Base-by-base conservation (phyloP, 2,888 invertebrate genomes). In the Meliscaeva auricollis region DNA sequence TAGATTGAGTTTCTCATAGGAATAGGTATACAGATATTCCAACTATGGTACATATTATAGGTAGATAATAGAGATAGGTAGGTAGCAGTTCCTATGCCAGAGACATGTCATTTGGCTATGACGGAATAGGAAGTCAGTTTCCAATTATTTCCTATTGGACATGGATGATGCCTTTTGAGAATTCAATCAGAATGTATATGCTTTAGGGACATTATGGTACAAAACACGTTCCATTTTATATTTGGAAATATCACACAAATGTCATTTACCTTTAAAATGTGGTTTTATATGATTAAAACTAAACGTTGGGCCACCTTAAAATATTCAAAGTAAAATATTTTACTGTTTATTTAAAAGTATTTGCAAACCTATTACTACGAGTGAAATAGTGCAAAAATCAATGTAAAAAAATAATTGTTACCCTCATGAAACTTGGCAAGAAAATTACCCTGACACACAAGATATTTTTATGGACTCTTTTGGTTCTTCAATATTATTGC, bases 111-210 rank as follows among this genome's bases (percentile, higher is more conserved):
- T 73, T 30, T 1, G 17, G 58, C 26, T 20, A n/a, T 20, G 26
- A 1, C 20, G 26, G 66, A 44, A 72, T 11, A 73, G 76, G 72
- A 85, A 76, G 72, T 76, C 72, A 80, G 76, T 76, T 76, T 85
- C 84, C 84, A 85, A 85, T 85, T 85, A 85, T 85, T 85, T 85
- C 84, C 84, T 76, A 73, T 85, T 81, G 80, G 75, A 76, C 80
- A 78, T 69, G 68, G 58, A 32, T 62, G 64, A 58, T 62, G 81
- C 69, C 85, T 76, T 81, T 73, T 64, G 81, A 85, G 85, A 81
- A 85, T 85, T 81, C 81, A 85, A 81, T 85, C 85, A 81, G 64
- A 81, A 35, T 48, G 54, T 75, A 22, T 69, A 75, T 76, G 35
- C 20, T 50, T 50, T 22, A 22, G 58, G 38, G 52, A 26, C 62